Percentiles rank a stretch among this genome's conserved stretches.
These are phyloP conservation scores for Raja brachyura DNA, from an alignment of 2,113 vertebrate species.

Conservation along the genomic window DNA sequence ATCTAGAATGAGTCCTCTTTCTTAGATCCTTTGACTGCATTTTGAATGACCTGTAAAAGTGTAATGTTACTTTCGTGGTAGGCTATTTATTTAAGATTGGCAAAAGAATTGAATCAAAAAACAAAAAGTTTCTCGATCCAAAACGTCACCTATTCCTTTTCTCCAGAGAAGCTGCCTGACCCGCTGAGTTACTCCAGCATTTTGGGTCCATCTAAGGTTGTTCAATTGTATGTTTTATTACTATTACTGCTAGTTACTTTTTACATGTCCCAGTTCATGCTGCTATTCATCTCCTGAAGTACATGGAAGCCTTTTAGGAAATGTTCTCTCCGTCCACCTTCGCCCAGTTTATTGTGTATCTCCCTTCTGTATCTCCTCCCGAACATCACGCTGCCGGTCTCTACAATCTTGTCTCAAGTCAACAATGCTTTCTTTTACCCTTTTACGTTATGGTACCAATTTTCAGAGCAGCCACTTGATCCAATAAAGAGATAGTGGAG, in stretches of 20 bases:
- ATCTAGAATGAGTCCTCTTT: background rate
- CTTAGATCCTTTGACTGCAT: background rate
- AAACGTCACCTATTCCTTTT: too few species aligned
- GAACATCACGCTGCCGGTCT: background rate
- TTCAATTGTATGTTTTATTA: background rate
- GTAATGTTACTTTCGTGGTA: too few species aligned
- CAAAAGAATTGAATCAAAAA: background rate
- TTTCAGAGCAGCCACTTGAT: background rate
- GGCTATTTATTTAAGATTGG: background rate
- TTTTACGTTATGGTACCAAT: background rate
- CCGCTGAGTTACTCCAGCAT: too few species aligned
- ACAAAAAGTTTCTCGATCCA: too few species aligned
- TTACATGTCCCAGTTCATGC: background rate
- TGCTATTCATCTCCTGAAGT: too few species aligned
- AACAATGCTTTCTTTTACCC: background rate
- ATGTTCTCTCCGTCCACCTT: background rate
- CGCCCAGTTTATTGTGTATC: background rate
- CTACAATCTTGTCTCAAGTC: background rate
- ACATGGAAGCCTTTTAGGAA: background rate
- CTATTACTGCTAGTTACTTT: background rate
- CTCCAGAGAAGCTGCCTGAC: too few species aligned
- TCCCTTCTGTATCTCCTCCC: background rate
- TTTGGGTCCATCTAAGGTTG: background rate
- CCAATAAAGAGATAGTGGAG: background rate
- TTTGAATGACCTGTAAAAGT: background rate